A percentile compares a stretch with the other conserved stretches of the same genome.
These are phyloP conservation scores for Argya squamiceps DNA, from an alignment of 2,797 vertebrate species.

Conservation along the genomic window DNA sequence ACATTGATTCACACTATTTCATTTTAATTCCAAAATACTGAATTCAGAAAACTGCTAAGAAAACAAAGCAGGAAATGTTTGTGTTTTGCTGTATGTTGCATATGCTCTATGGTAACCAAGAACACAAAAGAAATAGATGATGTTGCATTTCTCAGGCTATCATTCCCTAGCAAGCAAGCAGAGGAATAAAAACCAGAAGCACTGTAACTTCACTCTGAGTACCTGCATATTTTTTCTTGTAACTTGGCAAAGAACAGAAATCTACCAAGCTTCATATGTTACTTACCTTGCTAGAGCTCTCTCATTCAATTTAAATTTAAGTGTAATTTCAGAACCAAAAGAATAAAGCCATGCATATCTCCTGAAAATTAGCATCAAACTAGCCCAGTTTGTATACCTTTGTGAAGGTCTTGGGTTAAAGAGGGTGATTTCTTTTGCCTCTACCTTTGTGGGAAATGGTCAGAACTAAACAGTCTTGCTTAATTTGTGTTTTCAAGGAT, in stretches of 20 bases:
- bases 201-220: neutral
- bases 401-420: neutral
- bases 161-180: conserved; percentile 17
- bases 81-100: conserved; percentile 43
- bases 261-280: neutral
- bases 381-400: neutral
- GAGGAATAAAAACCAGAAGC: neutral
- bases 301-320: neutral
- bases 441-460: neutral
- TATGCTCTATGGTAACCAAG: conserved; percentile 51
- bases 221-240: neutral
- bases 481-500: neutral
- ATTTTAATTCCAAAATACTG: conserved; percentile 59
- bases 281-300: neutral
- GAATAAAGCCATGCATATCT: neutral
- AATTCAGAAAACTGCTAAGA: conserved; percentile 60
- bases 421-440: neutral
- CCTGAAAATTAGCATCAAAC: neutral
- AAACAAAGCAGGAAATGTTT: conserved; percentile 62
- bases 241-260: neutral
- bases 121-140: conserved; percentile 64
- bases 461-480: neutral
- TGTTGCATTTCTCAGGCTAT: conserved; percentile 47
- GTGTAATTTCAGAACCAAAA: neutral
- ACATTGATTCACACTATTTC: conserved; percentile 60